phyloP scores from a whole-genome alignment of 1,140 invertebrate species.

The Aphelenchoides besseyi region DNA sequence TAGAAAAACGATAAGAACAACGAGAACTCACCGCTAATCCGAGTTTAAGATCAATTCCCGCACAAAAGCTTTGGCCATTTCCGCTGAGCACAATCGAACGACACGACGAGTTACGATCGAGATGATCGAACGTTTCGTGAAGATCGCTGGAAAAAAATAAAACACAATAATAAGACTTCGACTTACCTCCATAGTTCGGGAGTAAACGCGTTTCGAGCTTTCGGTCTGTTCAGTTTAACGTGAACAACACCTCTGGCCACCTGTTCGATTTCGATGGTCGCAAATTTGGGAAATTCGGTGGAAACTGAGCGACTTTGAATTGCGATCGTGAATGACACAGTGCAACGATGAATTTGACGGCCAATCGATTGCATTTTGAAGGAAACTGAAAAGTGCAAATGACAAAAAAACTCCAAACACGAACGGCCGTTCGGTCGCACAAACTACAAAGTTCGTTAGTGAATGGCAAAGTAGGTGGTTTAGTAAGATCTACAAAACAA shows the following conservation, averaged over 20 bases:
- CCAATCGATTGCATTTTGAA: background rate
- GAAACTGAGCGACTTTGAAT: background rate
- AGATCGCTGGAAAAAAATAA: slow-evolving; percentile 70
- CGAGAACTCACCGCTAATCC: slow-evolving; percentile 34
- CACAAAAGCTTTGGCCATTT: slow-evolving; percentile 76
- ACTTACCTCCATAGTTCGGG: slow-evolving; percentile 43
- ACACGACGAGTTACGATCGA: slow-evolving; percentile 76
- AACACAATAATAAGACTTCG: background rate
- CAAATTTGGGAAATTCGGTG: background rate
- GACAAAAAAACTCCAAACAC: too few species aligned
- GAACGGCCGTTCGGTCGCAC: too few species aligned
- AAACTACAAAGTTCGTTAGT: too few species aligned
- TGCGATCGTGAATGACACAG: background rate
- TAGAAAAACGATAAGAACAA: slow-evolving; percentile 5
- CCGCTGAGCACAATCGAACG: slow-evolving; percentile 79
- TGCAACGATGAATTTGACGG: background rate
- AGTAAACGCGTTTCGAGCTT: slow-evolving; percentile 43
- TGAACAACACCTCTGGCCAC: slow-evolving; percentile 24
- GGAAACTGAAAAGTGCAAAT: too few species aligned
- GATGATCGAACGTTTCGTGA: slow-evolving; percentile 73
- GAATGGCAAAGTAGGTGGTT: too few species aligned
- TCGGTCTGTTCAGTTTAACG: slow-evolving; percentile 43
- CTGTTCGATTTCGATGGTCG: slow-evolving; percentile 3
- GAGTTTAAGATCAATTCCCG: slow-evolving; percentile 68
- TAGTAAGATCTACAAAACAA: too few species aligned